These are phyloP conservation scores for Acleris emargana DNA, from an alignment of 2,888 invertebrate genomes.

Conservation along the genomic window DNA sequence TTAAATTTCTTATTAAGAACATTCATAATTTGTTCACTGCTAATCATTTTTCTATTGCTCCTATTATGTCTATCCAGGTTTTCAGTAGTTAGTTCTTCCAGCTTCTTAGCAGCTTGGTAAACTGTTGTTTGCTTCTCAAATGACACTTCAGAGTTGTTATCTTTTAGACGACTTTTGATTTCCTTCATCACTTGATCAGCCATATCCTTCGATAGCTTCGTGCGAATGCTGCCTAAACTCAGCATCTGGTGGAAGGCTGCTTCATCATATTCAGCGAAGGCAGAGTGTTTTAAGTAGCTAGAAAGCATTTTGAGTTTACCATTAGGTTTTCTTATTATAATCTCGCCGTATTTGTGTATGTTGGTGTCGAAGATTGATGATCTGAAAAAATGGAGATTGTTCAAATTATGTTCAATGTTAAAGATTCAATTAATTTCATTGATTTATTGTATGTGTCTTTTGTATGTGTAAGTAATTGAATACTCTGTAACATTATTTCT, in stretches of 20 bases:
- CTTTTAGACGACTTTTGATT: constrained; percentile 37
- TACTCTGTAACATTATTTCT: too few relatives aligned
- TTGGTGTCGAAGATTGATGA: constrained; percentile 67
- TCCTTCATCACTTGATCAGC: constrained; percentile 49
- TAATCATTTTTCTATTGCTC: constrained; percentile 12
- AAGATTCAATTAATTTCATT: too few relatives aligned
- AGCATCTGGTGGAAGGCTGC: constrained; percentile 55
- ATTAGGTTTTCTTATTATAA: constrained; percentile 49
- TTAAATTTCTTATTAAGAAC: constrained; percentile 52
- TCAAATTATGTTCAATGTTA: too few relatives aligned
- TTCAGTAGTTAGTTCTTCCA: constrained; percentile 47
- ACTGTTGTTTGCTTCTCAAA: constrained; percentile 53
- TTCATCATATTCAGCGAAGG: constrained; percentile 52
- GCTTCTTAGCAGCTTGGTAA: constrained; percentile 43
- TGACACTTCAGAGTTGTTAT: constrained; percentile 43
- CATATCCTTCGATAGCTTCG: constrained; percentile 47
- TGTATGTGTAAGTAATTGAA: too few relatives aligned
- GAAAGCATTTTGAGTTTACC: constrained; percentile 48
- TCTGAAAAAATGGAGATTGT: constrained; percentile 47
- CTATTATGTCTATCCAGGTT: constrained; percentile 47
- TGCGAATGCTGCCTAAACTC: constrained; percentile 50
- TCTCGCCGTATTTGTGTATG: constrained; percentile 69
- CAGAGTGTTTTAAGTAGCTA: constrained; percentile 48
- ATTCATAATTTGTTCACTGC: constrained; percentile 26
- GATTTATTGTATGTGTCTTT: too few relatives aligned